These are phyloP conservation scores for Chloroceryle inda DNA, from an alignment of 2,797 vertebrate genomes.

Conservation along the genomic window DNA sequence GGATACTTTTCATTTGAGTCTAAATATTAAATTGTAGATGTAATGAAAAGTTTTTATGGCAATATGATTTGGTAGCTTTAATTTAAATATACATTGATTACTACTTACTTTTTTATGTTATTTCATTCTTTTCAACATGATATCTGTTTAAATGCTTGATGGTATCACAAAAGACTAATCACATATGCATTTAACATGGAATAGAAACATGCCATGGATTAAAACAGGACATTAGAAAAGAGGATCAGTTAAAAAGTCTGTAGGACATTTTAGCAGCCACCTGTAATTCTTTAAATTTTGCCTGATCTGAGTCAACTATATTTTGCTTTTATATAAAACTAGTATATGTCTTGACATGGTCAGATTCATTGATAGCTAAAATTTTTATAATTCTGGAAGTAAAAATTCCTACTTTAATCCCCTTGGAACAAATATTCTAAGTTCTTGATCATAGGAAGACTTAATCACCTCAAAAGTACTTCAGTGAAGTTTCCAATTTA, in stretches of 20 bases:
- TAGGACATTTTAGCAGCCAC: neutral
- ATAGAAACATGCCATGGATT: neutral
- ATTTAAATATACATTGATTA: neutral
- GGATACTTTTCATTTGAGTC: neutral
- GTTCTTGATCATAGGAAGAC: conserved; percentile 68
- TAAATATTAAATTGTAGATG: neutral
- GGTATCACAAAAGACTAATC: neutral
- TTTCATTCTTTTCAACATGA: neutral
- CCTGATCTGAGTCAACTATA: neutral
- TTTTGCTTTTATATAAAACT: conserved; percentile 32
- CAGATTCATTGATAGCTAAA: neutral
- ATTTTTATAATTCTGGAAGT: conserved; percentile 2
- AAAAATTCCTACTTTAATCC: conserved; percentile 32
- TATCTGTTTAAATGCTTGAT: neutral
- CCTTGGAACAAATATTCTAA: neutral
- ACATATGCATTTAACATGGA: neutral
- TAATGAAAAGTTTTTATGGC: neutral
- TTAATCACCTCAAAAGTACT: conserved; percentile 69
- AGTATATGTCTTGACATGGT: neutral
- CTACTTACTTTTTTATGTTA: neutral
- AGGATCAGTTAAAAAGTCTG: neutral
- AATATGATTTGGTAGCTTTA: neutral
- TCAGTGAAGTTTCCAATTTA: conserved; percentile 74
- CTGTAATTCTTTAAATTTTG: neutral
- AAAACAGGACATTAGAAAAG: neutral